These are phyloP conservation scores for Hoplostethus atlanticus DNA, from an alignment of 2,797 vertebrate species.

Conservation along the genomic window DNA sequence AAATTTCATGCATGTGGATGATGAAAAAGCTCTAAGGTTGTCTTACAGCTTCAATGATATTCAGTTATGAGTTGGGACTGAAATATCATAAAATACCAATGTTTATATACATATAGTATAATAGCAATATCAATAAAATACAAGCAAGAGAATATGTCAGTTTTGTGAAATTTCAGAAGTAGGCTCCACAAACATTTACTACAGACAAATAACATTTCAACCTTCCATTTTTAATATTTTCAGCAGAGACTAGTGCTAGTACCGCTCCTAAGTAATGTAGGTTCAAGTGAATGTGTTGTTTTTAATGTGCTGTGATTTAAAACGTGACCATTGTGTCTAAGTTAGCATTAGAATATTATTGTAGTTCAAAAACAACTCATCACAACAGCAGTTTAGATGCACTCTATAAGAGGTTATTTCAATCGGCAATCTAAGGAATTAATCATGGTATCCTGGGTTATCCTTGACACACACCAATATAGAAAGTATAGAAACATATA, in stretches of 20 bases:
- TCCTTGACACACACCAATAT: constrained; percentile 45
- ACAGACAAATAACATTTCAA: background rate
- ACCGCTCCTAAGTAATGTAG: too few species aligned
- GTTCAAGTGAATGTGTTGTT: too few species aligned
- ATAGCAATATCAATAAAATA: background rate
- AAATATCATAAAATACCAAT: background rate
- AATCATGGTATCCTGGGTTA: constrained; percentile 40
- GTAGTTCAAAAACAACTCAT: background rate
- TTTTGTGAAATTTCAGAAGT: too few species aligned
- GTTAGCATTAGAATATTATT: background rate
- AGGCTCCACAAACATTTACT: too few species aligned
- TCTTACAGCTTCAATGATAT: background rate
- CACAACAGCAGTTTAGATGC: constrained; percentile 7
- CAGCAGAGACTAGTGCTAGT: background rate
- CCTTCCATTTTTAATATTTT: background rate
- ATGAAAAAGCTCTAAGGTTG: background rate
- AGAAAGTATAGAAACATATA: constrained; percentile 16
- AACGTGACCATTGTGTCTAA: background rate
- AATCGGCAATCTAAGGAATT: constrained; percentile 62
- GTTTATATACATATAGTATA: too few species aligned
- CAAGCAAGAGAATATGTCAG: background rate
- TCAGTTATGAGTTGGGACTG: background rate
- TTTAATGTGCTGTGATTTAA: constrained; percentile 25
- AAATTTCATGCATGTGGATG: background rate
- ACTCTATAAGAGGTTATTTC: constrained; percentile 65